Evolutionary conservation across 2,797 vertebrate species (phyloP).

Genomic region (Argentina silus): DNA sequence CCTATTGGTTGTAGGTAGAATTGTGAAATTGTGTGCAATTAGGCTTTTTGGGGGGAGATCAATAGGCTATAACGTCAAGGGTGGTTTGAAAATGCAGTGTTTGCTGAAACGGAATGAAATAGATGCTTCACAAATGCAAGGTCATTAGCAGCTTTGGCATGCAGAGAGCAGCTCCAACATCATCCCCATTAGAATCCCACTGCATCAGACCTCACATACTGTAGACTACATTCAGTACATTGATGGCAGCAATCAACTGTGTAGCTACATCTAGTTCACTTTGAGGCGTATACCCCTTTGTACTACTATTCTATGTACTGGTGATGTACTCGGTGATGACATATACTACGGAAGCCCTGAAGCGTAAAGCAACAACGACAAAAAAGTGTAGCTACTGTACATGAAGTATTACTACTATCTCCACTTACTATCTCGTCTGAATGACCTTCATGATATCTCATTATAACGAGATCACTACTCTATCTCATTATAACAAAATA

Average conservation of each 20-base stretch:
- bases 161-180: not conserved
- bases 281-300: no score
- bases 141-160: slow-evolving; percentile 27
- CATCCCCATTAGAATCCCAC: slow-evolving; percentile 6
- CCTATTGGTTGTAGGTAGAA: slow-evolving; percentile 23
- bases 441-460: no score
- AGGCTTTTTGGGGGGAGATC: slow-evolving; percentile 35
- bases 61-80: slow-evolving; percentile 34
- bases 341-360: no score
- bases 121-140: slow-evolving; percentile 20
- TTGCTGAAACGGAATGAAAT: slow-evolving; percentile 31
- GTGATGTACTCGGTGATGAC: no score
- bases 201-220: slow-evolving; percentile 14
- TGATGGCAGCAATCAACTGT: not conserved
- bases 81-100: slow-evolving; percentile 19
- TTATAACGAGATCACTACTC: no score
- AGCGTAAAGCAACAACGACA: no score
- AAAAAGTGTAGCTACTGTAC: no score
- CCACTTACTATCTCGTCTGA: no score
- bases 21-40: slow-evolving; percentile 21
- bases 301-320: no score
- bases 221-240: not conserved
- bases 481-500: no score
- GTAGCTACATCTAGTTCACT: no score
- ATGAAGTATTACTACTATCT: no score